Base-by-base conservation (phyloP, 1,140 invertebrate genomes). In the Leptinotarsa texana region DNA sequence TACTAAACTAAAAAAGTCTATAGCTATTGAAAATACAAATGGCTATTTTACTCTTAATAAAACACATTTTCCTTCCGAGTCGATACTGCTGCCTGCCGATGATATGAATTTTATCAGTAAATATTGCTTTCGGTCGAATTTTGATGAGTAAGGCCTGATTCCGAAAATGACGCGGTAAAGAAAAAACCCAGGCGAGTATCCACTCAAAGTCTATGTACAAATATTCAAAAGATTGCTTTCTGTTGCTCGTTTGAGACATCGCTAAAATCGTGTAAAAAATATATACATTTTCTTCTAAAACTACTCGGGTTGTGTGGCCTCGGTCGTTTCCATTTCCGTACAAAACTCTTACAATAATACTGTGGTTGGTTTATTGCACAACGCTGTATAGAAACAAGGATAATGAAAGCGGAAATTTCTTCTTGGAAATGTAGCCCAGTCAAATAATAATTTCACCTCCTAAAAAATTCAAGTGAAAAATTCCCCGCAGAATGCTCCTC, bases 1-100 rank as follows among this genome's bases (percentile, higher is more conserved):
- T 74, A 65, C 79, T 80, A 82, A 83, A 82, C 75, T 80, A 81
- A 80, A 81, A 81, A 81, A 73, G 51, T 81, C 77, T 80, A 81
- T 76, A 77, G 76, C 78, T 81, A 81, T 61, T 27, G 77, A 75
- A 78, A 81, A 76, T 80, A 80, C 77, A 81, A 80, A 81, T 77
- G 74, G 79, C 78, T 78, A 69, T 74, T 78, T 78, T 63, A 72
- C 69, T 66, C 70, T 73, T 69, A 72, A 74, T 74, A 73, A 76
- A 71, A 68, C 65, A 75, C 74, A 78, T 78, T 73, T 75, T 78
- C 61, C 49, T 72, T 78, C 76, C 77, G 73, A 80, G 78, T 76
- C 75, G 76, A 79, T 78, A 81, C 78, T 80, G 76, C 74, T 78
- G 78, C 69, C 22, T 63, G 42, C 68, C 33, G 63, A 69, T 80